Percentiles rank a stretch among this genome's conserved stretches.
Evolutionary conservation across 1,140 invertebrate genomes (phyloP).

Genomic region (Drosophila biarmipes): DNA sequence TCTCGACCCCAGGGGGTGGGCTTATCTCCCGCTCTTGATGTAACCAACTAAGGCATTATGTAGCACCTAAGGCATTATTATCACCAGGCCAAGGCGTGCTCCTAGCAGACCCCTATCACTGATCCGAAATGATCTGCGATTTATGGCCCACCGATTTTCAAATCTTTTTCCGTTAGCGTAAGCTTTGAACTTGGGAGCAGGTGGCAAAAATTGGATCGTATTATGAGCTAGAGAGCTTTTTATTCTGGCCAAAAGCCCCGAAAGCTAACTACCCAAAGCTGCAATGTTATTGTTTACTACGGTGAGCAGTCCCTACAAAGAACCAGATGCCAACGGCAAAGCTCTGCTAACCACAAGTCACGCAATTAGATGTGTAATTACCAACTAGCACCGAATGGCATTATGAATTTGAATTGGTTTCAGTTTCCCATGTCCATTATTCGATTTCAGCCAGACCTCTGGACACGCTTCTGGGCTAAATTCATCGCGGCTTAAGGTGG

Average conservation of each 20-base stretch:
- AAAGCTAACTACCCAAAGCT: slow-evolving; percentile 28
- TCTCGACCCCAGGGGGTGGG: not conserved
- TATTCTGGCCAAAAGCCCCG: slow-evolving; percentile 6
- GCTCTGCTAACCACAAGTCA: slow-evolving; percentile 26
- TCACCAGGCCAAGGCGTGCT: slow-evolving; percentile 24
- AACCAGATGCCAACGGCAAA: not conserved
- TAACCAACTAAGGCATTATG: slow-evolving; percentile 20
- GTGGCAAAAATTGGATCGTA: slow-evolving; percentile 1
- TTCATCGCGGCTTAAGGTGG: not conserved
- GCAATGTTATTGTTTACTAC: slow-evolving; percentile 40
- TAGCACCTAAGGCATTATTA: not conserved
- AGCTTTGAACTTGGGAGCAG: slow-evolving; percentile 47
- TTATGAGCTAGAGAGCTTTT: slow-evolving; percentile 13
- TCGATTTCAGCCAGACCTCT: slow-evolving; percentile 4
- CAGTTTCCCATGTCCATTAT: slow-evolving; percentile 11
- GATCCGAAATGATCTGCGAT: slow-evolving; percentile 9
- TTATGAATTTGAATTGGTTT: slow-evolving; percentile 23
- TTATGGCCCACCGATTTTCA: slow-evolving; percentile 19
- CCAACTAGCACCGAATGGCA: slow-evolving; percentile 7
- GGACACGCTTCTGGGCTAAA: slow-evolving; percentile 18
- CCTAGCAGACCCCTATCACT: slow-evolving; percentile 4
- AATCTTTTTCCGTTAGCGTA: slow-evolving; percentile 26
- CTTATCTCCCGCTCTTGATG: slow-evolving; percentile 26
- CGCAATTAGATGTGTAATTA: slow-evolving; percentile 37
- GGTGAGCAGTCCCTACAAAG: slow-evolving; percentile 10